A percentile compares a stretch with the other conserved stretches of the same genome.
Conservation (phyloP, 2,797 vertebrate species). For the Mus spretus region DNA sequence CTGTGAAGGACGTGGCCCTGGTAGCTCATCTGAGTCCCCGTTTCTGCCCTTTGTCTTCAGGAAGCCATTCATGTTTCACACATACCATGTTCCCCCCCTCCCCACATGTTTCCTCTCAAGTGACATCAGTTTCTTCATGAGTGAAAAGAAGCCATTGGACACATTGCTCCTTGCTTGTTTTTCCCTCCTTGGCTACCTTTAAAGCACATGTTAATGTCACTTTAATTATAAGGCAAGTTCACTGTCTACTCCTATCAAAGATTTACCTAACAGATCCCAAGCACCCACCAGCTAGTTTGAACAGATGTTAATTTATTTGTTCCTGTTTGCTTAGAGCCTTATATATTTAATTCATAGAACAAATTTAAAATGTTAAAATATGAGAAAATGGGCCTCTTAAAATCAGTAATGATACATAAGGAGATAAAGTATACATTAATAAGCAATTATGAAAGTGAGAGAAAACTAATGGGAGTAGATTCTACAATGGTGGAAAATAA, state of each 20-base stretch:
- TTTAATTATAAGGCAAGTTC: constrained; percentile 29
- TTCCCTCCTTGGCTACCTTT: neutral
- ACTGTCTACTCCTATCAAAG: neutral
- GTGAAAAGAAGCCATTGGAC: neutral
- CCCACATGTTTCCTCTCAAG: neutral
- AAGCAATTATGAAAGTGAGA: constrained; percentile 55
- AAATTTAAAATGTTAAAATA: constrained; percentile 50
- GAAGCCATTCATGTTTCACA: neutral
- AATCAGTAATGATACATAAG: neutral
- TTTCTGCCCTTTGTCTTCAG: neutral
- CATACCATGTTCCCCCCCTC: too few species aligned
- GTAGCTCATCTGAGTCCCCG: neutral
- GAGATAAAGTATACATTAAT: constrained; percentile 32
- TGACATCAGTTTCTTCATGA: neutral
- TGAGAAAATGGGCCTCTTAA: constrained; percentile 46
- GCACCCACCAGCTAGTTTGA: neutral
- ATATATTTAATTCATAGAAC: constrained; percentile 47
- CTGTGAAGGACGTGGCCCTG: neutral
- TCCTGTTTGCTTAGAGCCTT: neutral
- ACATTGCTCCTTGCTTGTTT: neutral
- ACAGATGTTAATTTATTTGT: constrained; percentile 55
- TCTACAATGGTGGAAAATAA: neutral
- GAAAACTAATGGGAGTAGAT: neutral
- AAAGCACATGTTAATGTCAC: neutral
- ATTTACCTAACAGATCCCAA: constrained; percentile 6